A percentile compares a stretch with the other conserved stretches of the same genome.
phyloP scores from a whole-genome alignment of 37 sponge, comb jelly and placozoan species.

The Beroe ovata region DNA sequence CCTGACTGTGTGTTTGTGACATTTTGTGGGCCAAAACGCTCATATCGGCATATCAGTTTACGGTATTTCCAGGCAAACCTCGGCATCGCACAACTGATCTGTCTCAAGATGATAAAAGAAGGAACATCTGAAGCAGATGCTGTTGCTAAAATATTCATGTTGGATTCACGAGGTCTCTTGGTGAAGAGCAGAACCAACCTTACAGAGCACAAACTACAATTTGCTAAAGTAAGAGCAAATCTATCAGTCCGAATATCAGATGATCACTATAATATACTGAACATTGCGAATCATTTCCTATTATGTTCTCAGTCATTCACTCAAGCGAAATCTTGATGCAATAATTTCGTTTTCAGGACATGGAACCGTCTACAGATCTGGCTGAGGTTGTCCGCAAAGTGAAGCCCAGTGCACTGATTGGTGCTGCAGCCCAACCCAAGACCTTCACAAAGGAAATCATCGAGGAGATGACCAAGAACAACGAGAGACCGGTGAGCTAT shows the following conservation, averaged over 20 bases:
- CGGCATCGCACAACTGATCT: conserved; percentile 66
- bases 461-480: conserved; percentile 63
- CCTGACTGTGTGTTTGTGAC: too few species aligned
- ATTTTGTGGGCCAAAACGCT: too few species aligned
- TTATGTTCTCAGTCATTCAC: too few species aligned
- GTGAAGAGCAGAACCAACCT: conserved; percentile 57
- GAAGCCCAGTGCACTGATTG: conserved; percentile 57
- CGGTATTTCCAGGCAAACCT: conserved; percentile 67
- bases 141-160: conserved; percentile 22
- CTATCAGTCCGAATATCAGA: too few species aligned
- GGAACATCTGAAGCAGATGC: conserved; percentile 66
- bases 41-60: too few species aligned
- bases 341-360: conserved; percentile 41
- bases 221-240: conserved; percentile 35
- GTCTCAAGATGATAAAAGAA: conserved; percentile 51
- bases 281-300: too few species aligned
- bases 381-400: conserved; percentile 44
- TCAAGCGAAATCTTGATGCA: too few species aligned
- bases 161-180: conserved; percentile 66
- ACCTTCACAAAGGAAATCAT: conserved; percentile 68
- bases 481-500: conserved; percentile 54
- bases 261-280: too few species aligned
- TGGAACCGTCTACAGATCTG: neutral
- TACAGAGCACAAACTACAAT: conserved; percentile 27
- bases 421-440: conserved; percentile 57